Evolutionary conservation across 2,113 vertebrate species (phyloP), one percentile per base, ranked within the genome.

Genomic region (Panthera leo): DNA sequence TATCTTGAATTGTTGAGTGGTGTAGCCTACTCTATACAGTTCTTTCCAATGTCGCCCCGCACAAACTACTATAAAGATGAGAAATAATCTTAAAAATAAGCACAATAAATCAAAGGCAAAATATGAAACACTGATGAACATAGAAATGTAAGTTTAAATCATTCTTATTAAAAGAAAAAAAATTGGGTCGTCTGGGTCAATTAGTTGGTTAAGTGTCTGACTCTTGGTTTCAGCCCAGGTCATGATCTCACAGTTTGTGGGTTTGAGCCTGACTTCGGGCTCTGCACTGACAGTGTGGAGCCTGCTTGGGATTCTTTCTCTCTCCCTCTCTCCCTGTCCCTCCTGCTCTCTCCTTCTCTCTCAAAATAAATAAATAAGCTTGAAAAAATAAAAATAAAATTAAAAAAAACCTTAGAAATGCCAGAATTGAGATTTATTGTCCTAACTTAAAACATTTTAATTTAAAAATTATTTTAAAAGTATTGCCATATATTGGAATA

Each of bases 31-130:
- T 55, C 39, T 85, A 31, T 63, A 63, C 0, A 45, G n/a, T 94
- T 95, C 45, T 95, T 97, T 93, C 58, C 83, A 42, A 83, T 21
- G 68, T 4, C 88, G 45, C 31, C 98, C 58, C 96, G 53, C 71
- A 34, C 55, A 95, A 70, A 93, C 51, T 15, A 11, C 29, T 27
- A 0, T 95, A 76, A 53, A 95, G 70, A 63, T 92, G 34, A 95
- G 53, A 91, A 27, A 67, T 48, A 65, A 93, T 23, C 58, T 94
- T 97, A 83, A 97, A 95, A 90, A 89, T 85, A 93, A 89, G 42
- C 36, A 89, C 8, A 96, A 31, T 31, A 78, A 95, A 45, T 1
- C 31, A 96, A 36, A 27, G 27, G 13, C 0, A 65, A 92, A 97
- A 65, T 53, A 71, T 70, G 36, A 97, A 85, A 96, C 36, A 94